phyloP scores from a whole-genome alignment of 2,113 vertebrate species.

The Lanius collurio region DNA sequence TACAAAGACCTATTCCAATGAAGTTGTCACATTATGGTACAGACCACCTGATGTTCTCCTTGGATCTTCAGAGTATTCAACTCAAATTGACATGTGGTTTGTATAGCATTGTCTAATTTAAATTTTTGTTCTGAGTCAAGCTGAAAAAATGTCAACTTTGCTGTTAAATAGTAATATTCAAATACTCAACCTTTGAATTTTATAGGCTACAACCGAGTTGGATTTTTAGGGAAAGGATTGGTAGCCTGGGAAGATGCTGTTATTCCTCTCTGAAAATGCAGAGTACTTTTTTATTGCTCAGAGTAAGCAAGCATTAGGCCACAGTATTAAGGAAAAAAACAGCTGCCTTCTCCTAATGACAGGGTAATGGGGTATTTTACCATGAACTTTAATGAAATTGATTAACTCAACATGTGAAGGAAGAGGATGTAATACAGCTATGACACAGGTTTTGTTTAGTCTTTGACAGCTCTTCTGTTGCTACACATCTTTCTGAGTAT shows the following conservation, averaged over 20 bases:
- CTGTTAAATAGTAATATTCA: not conserved
- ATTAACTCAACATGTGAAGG: not conserved
- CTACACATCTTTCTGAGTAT: not conserved
- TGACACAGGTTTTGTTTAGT: not conserved
- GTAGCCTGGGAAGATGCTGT: not conserved
- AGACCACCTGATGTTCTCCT: constrained; percentile 95
- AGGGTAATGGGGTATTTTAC: not conserved
- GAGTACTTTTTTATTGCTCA: not conserved
- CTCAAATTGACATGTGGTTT: constrained; percentile 98
- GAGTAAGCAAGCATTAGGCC: not conserved
- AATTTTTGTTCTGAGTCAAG: not conserved
- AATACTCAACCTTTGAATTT: not conserved
- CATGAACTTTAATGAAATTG: not conserved
- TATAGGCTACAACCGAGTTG: not conserved
- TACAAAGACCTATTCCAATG: constrained; percentile 97
- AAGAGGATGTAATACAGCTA: not conserved
- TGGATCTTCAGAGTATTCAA: constrained; percentile 95
- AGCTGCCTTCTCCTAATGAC: not conserved
- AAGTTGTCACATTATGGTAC: constrained; percentile 97
- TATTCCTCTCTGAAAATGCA: not conserved
- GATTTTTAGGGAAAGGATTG: not conserved
- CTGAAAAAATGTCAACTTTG: not conserved
- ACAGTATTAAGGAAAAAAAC: not conserved
- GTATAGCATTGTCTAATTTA: constrained; percentile 47
- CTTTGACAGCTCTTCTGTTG: not conserved